A percentile compares a stretch with the other conserved stretches of the same genome.
phyloP scores from a whole-genome alignment of 2,888 invertebrate genomes.

The Autographa gamma region DNA sequence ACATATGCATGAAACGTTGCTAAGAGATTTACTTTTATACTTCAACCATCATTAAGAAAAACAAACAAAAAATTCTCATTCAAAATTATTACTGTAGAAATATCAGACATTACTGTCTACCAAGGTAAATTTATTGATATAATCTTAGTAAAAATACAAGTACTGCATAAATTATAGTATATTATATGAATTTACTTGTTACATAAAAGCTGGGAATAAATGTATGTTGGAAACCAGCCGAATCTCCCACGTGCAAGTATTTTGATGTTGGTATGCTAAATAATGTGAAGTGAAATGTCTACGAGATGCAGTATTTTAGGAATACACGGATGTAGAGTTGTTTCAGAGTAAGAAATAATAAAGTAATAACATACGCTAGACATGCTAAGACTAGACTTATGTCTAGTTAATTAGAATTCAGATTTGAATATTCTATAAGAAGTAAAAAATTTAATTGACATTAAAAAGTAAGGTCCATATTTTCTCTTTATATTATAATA shows the following conservation, averaged over 20 bases:
- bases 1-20: neutral
- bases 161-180: neutral
- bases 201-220: slow-evolving; percentile 15
- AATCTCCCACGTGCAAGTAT: slow-evolving; percentile 45
- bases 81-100: neutral
- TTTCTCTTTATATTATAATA: too few species aligned
- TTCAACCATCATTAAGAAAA: neutral
- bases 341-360: too few species aligned
- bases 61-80: neutral
- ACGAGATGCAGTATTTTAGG: neutral
- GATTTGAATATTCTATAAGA: too few species aligned
- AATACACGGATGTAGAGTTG: neutral
- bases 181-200: slow-evolving; percentile 3
- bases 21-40: neutral
- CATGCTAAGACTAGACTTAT: too few species aligned
- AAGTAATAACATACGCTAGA: too few species aligned
- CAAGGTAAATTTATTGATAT: neutral
- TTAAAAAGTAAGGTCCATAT: too few species aligned
- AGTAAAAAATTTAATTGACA: too few species aligned
- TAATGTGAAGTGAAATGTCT: slow-evolving; percentile 9
- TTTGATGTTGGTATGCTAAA: slow-evolving; percentile 36
- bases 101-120: neutral
- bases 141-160: neutral
- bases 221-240: slow-evolving; percentile 35
- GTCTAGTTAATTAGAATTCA: too few species aligned